Evolutionary conservation across 2,888 invertebrate genomes (phyloP), one percentile per base, ranked within the genome.

Genomic region (Kuschelorhynchus macadamiae): DNA sequence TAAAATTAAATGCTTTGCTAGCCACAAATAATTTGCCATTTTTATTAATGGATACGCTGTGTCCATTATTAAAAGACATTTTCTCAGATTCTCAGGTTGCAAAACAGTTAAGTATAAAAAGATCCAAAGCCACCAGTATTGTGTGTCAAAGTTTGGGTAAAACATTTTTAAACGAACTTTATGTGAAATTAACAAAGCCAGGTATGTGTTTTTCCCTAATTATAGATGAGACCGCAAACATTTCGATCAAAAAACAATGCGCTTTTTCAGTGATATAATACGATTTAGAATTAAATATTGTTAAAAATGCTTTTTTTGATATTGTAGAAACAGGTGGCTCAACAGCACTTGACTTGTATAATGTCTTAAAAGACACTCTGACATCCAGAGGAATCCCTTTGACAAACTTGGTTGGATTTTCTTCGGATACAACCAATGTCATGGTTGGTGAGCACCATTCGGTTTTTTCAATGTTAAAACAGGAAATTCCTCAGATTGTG

Each of bases 391-490:
- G 18, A 9, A 44, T 44, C 17, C 33, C 33, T 9, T 5, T 50
- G 11, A 11, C 1, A 1, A 50, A 50, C 32, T 16, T 49, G 11
- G 16, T 49, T 9, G 25, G 49, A 16, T 30, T 50, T 33, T 0
- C 33, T 18, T 9, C 9, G 1, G 50, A 50, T 17, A 53, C 53
- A 2, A 39, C 21, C 1, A 53, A 53, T 14, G 41, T 53, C n/a
- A 53, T 53, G 53, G 25, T 21, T 0, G 53, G 53, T 0, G 53
- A 41, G 12, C 14, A 21, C 2, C 36, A 39, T 9, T 21, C 21
- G 7, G 53, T 53, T 0, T 53, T 39, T 39, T 21, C 39, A 1
- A 12, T 18, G 1, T 14, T 53, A 21, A 41, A 41, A 39, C 2
- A 20, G 8, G 36, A 53, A 2, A 1, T 53, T 1, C 53, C 20